A percentile compares a stretch with the other conserved stretches of the same genome.
These are phyloP conservation scores for Neodontobutis hainanensis DNA, from an alignment of 2,113 vertebrate genomes.

Conservation along the genomic window DNA sequence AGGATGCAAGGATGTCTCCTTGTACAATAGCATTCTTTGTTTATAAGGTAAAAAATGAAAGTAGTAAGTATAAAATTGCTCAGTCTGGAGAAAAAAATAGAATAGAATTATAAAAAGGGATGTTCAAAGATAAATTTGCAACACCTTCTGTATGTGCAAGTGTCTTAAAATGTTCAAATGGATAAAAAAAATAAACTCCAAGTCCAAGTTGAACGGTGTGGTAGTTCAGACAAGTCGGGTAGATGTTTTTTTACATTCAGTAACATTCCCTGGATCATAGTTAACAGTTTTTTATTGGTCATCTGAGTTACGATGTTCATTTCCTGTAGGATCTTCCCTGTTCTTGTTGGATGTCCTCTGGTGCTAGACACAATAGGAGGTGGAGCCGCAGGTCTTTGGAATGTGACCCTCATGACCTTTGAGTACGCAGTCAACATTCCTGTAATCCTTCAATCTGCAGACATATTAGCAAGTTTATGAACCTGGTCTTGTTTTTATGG, in stretches of 20 bases:
- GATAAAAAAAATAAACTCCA: too few relatives aligned
- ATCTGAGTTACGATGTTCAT: conserved; percentile 39
- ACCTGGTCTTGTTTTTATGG: conserved; percentile 21
- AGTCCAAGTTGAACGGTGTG: too few relatives aligned
- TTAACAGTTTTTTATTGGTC: conserved; percentile 15
- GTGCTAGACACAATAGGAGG: conserved; percentile 77
- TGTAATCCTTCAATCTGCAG: conserved; percentile 31
- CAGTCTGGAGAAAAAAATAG: too few relatives aligned
- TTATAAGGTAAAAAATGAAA: too few relatives aligned
- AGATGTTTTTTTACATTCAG: neutral
- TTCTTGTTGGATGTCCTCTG: conserved; percentile 30
- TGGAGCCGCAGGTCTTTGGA: conserved; percentile 72
- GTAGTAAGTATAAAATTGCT: too few relatives aligned
- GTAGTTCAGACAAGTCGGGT: too few relatives aligned
- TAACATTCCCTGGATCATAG: conserved; percentile 24
- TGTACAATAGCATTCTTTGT: too few relatives aligned
- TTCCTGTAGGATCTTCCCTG: conserved; percentile 61
- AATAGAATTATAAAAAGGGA: neutral
- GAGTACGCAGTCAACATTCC: conserved; percentile 59
- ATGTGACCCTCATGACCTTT: conserved; percentile 72
- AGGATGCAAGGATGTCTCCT: neutral
- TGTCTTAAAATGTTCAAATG: too few relatives aligned
- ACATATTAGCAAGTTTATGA: conserved; percentile 11
- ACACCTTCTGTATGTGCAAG: too few relatives aligned
- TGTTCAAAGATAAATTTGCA: too few relatives aligned